Conservation (phyloP, 2,888 invertebrate genomes). For the Pherbina coryleti region DNA sequence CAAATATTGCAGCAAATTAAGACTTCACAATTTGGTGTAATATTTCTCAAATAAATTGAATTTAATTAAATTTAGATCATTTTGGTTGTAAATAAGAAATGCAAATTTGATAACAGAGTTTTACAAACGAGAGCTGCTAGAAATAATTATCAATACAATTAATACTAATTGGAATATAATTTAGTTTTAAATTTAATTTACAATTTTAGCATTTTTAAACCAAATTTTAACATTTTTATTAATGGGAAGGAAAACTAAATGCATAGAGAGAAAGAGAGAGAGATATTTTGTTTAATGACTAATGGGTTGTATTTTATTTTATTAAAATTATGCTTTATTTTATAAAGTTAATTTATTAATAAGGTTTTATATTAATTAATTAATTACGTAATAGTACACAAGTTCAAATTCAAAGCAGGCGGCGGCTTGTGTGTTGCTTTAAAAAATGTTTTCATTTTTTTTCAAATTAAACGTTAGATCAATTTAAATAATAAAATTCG, state of each 20-base stretch:
- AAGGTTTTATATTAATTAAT: constrained; percentile 2
- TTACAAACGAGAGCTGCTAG: too few species aligned
- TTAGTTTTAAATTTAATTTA: not conserved
- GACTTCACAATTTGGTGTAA: not conserved
- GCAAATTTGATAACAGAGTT: too few species aligned
- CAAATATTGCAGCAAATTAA: constrained; percentile 26
- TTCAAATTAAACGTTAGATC: not conserved
- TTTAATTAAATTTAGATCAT: too few species aligned
- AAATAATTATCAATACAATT: constrained; percentile 2
- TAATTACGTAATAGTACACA: constrained; percentile 12
- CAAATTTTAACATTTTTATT: not conserved
- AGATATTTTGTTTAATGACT: too few species aligned
- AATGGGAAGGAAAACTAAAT: not conserved
- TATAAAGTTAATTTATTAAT: too few species aligned
- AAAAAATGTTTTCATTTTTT: not conserved
- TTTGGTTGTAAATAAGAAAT: too few species aligned
- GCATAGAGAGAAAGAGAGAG: too few species aligned
- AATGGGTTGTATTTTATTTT: not conserved
- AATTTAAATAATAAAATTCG: constrained; percentile 7
- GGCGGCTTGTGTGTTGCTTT: not conserved
- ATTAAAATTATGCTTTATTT: too few species aligned
- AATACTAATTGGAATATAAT: not conserved
- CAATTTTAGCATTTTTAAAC: not conserved
- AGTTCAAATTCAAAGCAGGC: constrained; percentile 16
- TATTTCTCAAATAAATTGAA: not conserved